Evolutionary conservation across 2,113 vertebrate genomes (phyloP).

Genomic region (Thalassarche chlororhynchos): DNA sequence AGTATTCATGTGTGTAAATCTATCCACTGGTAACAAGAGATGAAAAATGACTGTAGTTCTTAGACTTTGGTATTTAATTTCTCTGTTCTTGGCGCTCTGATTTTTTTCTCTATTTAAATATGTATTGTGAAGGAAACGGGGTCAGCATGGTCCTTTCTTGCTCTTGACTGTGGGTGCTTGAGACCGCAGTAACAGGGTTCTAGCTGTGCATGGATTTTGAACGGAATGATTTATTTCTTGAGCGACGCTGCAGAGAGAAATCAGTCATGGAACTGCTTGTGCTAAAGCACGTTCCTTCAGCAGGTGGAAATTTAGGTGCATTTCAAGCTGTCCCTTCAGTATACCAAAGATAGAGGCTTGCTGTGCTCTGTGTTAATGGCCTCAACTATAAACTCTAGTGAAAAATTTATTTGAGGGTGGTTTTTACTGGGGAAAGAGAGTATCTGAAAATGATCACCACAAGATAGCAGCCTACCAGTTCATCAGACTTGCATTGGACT

Average conservation of each 20-base stretch:
- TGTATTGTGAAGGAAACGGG: background rate
- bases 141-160: background rate
- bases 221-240: background rate
- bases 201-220: background rate
- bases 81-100: background rate
- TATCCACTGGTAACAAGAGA: background rate
- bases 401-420: background rate
- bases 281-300: background rate
- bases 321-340: background rate
- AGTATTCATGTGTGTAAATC: background rate
- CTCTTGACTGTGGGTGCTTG: background rate
- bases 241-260: background rate
- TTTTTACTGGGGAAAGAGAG: background rate
- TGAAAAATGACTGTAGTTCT: background rate
- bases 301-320: background rate
- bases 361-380: background rate
- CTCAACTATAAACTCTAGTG: background rate
- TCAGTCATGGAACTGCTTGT: background rate
- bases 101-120: background rate
- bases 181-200: background rate
- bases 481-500: background rate
- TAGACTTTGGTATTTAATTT: background rate
- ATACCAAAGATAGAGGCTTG: background rate
- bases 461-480: background rate
- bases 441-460: background rate